Percentiles rank a stretch among this genome's conserved stretches.
These are phyloP conservation scores for Chelon auratus DNA, from an alignment of 2,797 vertebrate species.

Conservation along the genomic window DNA sequence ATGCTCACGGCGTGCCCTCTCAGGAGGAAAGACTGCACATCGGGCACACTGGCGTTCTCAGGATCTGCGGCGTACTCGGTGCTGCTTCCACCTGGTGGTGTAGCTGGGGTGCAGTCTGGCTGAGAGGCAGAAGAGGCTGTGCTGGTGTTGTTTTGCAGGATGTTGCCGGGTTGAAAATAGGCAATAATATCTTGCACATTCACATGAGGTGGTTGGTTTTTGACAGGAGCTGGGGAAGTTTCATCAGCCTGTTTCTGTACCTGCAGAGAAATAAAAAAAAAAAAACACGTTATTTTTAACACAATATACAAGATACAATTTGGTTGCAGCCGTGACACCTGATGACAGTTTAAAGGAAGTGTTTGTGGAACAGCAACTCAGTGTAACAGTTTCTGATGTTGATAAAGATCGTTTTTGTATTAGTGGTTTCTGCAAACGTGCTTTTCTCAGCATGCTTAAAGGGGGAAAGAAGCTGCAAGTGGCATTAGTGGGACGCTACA, in stretches of 20 bases:
- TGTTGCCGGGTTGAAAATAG: slow-evolving; percentile 61
- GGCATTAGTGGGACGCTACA: neutral
- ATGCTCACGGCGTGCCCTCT: slow-evolving; percentile 62
- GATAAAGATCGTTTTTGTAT: slow-evolving; percentile 57
- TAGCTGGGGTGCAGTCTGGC: slow-evolving; percentile 17
- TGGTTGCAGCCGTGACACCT: slow-evolving; percentile 42
- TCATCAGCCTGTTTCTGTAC: slow-evolving; percentile 44
- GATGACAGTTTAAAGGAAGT: slow-evolving; percentile 72
- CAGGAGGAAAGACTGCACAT: slow-evolving; percentile 63
- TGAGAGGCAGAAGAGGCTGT: neutral
- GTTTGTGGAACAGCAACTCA: slow-evolving; percentile 47
- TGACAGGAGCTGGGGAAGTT: slow-evolving; percentile 17
- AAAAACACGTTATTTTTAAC: neutral
- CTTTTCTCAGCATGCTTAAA: neutral
- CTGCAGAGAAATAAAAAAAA: slow-evolving; percentile 56
- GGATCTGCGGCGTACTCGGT: slow-evolving; percentile 19
- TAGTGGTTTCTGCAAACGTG: slow-evolving; percentile 7
- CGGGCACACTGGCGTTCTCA: neutral
- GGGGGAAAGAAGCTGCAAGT: neutral
- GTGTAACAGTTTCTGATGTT: slow-evolving; percentile 18
- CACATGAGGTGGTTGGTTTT: slow-evolving; percentile 62
- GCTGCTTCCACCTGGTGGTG: slow-evolving; percentile 51
- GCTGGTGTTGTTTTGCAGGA: neutral
- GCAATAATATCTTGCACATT: slow-evolving; percentile 77
- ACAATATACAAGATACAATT: neutral